Base-by-base conservation (phyloP, 1,140 invertebrate species). In the Papilio helenus region DNA sequence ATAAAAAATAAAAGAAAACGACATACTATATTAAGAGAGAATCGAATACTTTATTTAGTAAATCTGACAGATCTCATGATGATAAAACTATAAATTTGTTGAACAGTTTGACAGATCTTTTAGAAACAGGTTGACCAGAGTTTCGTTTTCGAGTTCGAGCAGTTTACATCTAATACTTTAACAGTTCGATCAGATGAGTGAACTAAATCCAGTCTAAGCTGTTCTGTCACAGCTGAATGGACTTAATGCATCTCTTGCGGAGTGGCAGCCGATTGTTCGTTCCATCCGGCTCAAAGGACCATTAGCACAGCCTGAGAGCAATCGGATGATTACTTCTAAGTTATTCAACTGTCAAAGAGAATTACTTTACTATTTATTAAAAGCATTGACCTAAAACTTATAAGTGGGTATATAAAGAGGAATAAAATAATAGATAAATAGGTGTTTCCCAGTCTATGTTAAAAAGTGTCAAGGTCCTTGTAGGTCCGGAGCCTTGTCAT, bases 231-330 rank as follows among this genome's bases (percentile, higher is more conserved):
- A 68, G 61, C 61, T 68, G 61, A 68, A 68, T 68, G 26, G 61
- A 68, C 9, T 68, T 29, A 68, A 68, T 68, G 61, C 26, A 5
- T 68, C 58, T 61, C 61, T 16, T 68, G 61, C 61, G 61, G 61
- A 4, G 12, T 34, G 61, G 14, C 26, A 29, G 61, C 23, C 61
- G 61, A 68, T 68, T 68, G 61, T 68, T 68, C 61, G 26, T 68
- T 2, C 26, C 26, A 29, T 29, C 12, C 23, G 10, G 26, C 26
- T 68, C 23, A 68, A 68, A 29, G 61, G 61, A 29, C 61, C 61
- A 68, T 68, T 68, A 68, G 61, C 12, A 12, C 61, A 29, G 23
- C 23, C 26, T 68, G 23, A 68, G 61, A 68, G 61, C 23, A 68
- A 5, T 68, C 26, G 23, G 26, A 34, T 68, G 26, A 65, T 65